A percentile compares a stretch with the other conserved stretches of the same genome.
These are phyloP conservation scores for Nomada lathburiana DNA, from an alignment of 2,888 invertebrate species.

Conservation along the genomic window DNA sequence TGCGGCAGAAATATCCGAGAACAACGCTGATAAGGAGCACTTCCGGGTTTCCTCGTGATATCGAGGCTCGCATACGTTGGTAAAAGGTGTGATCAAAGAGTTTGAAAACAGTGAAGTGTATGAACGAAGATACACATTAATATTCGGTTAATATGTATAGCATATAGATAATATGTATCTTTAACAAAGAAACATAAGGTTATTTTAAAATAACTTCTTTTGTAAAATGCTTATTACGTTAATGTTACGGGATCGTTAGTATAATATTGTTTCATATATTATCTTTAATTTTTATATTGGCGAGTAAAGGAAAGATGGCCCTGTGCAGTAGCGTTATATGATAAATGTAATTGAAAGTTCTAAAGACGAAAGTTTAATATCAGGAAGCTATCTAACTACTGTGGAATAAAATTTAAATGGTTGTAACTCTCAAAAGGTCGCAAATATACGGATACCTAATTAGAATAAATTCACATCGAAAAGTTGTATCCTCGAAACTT, in stretches of 20 bases:
- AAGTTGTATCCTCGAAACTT: not conserved
- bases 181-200: too few relatives aligned
- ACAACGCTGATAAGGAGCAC: not conserved
- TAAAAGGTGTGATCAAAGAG: not conserved
- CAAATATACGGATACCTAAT: not conserved
- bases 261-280: too few relatives aligned
- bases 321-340: not conserved
- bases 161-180: too few relatives aligned
- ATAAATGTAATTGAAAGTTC: not conserved
- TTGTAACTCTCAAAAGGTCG: not conserved
- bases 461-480: not conserved
- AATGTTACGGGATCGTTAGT: too few relatives aligned
- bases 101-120: too few relatives aligned
- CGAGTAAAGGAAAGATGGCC: too few relatives aligned
- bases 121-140: too few relatives aligned
- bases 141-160: too few relatives aligned
- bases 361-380: not conserved
- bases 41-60: not conserved
- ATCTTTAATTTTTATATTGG: too few relatives aligned
- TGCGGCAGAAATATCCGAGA: conserved; percentile 3
- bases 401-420: not conserved
- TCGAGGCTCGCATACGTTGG: not conserved
- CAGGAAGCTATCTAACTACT: not conserved
- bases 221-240: too few relatives aligned
- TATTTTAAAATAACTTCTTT: too few relatives aligned